These are phyloP conservation scores for Cyanistes caeruleus DNA, from an alignment of 2,113 vertebrate genomes.

Conservation along the genomic window DNA sequence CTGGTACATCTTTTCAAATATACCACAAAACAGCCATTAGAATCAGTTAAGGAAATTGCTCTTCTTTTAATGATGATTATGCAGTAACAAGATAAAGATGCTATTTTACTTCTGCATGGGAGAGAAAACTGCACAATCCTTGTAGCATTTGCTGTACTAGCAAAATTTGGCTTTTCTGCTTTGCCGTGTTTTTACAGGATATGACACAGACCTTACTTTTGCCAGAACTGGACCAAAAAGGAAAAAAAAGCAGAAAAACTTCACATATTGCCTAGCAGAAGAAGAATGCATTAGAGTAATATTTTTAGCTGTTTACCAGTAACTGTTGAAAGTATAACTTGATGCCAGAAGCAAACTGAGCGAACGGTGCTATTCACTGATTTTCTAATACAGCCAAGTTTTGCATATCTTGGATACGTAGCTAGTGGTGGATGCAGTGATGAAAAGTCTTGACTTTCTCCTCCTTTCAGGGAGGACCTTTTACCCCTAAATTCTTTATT, in stretches of 20 bases:
- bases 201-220: constrained; percentile 34
- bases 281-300: constrained; percentile 27
- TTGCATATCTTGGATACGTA: background rate
- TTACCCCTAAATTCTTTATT: background rate
- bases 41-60: background rate
- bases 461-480: background rate
- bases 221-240: background rate
- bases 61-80: background rate
- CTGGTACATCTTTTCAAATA: background rate
- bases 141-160: background rate
- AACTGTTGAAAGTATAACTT: background rate
- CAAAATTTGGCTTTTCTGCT: background rate
- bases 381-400: background rate
- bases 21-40: background rate
- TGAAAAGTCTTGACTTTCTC: background rate
- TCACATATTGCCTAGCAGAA: background rate
- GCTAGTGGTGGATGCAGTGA: background rate
- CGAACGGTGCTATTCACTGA: background rate
- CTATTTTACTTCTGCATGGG: background rate
- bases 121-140: background rate
- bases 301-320: constrained; percentile 45
- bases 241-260: background rate
- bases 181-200: background rate
- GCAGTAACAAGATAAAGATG: background rate
- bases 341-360: constrained; percentile 31